Evolutionary conservation across 2,113 vertebrate species (phyloP), one percentile per base, ranked within the genome.

Genomic region (Mirza zaza): DNA sequence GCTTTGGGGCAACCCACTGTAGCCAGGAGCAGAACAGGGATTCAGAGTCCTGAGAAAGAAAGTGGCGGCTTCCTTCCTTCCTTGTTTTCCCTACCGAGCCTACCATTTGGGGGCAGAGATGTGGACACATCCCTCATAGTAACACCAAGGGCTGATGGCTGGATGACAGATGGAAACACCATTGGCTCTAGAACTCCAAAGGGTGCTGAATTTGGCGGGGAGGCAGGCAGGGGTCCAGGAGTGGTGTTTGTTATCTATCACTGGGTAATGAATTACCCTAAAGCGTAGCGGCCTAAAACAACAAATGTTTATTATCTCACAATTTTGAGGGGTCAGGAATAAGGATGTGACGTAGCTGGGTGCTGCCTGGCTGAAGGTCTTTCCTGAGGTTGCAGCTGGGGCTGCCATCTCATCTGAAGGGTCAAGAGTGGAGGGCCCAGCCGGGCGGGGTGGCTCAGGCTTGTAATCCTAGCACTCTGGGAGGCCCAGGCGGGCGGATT

Each of bases 1-100:
- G 1, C 48, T 32, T 13, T 3, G 13, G 15, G 55, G n/a, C 23
- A 5, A 3, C 18, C 1, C 0, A 15, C 36, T 5, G 20, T 14
- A 23, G 73, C 32, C 67, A 45, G 45, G 32, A 86, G 80, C 85
- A 21, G 70, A 29, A 32, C 6, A 39, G 52, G 52, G 45, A 39
- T 63, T 90, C 68, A 12, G 75, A 32, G 25, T 57, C 75, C 80
- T 48, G 29, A 79, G 48, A 86, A 55, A 57, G 34, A 68, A 86
- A 86, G 61, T 42, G 21, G 36, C 92, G 36, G 42, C 88, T 57
- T 73, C 82, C 45, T 63, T 52, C n/a, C 4, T 75, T 32, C 32
- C 39, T 59, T 39, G 32, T 68, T 83, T 81, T 63, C 42, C 42
- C 8, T n/a, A 36, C 9, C n/a, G 27, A 91, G 39, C 17, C 52